Conservation (phyloP, 2,797 vertebrate genomes). For the Sphenodon punctatus region DNA sequence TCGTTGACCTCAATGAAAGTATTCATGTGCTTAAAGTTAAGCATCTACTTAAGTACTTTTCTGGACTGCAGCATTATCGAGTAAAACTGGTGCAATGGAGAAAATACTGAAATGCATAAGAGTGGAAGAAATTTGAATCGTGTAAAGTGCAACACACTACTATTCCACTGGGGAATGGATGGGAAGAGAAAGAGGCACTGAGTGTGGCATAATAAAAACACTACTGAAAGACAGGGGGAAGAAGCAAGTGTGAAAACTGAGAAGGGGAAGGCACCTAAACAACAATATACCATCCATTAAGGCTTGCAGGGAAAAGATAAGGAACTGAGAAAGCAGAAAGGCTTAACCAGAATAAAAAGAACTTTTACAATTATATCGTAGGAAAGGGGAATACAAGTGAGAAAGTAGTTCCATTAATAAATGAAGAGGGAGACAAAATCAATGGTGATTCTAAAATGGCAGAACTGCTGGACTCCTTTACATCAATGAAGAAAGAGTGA, state of each 20-base stretch:
- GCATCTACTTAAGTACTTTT: accelerated
- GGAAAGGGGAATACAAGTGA: constrained; percentile 72
- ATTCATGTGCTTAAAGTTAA: neutral
- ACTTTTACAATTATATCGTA: constrained; percentile 75
- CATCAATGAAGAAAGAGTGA: constrained; percentile 52
- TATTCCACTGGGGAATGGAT: neutral
- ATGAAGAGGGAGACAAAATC: constrained; percentile 77
- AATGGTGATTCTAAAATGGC: constrained; percentile 74
- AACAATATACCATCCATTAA: constrained; percentile 69
- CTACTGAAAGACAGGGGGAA: constrained; percentile 47
- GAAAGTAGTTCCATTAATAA: constrained; percentile 76
- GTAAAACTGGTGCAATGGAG: accelerated
- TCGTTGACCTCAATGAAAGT: neutral
- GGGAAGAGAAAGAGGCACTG: constrained; percentile 59
- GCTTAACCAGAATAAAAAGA: constrained; percentile 70
- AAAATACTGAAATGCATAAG: neutral
- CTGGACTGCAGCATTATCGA: neutral
- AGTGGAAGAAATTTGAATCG: constrained; percentile 6
- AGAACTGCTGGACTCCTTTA: constrained; percentile 71
- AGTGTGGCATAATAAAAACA: constrained; percentile 58
- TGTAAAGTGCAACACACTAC: neutral
- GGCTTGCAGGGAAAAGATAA: constrained; percentile 70
- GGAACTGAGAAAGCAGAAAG: constrained; percentile 67
- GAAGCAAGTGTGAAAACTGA: constrained; percentile 60
- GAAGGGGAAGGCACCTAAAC: constrained; percentile 64